phyloP scores from a whole-genome alignment of 2,113 vertebrate genomes.

The Malaclemys terrapin region DNA sequence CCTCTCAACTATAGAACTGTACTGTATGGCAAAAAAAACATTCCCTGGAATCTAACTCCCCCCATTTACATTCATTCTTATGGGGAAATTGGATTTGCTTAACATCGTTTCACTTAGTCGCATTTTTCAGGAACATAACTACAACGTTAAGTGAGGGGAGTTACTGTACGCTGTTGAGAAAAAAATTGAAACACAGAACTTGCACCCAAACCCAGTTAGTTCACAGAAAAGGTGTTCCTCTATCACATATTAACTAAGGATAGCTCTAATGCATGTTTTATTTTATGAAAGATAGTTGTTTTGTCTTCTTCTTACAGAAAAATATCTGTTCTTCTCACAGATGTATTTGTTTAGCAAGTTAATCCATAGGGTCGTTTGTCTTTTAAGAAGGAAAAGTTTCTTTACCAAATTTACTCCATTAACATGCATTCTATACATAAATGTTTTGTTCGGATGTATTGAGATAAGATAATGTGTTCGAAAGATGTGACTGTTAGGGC shows the following conservation, averaged over 20 bases:
- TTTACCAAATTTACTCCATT: neutral
- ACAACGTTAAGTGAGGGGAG: too few relatives aligned
- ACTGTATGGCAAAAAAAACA: too few relatives aligned
- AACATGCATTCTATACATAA: neutral
- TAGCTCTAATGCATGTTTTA: neutral
- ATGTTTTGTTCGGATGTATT: neutral
- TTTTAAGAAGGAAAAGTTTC: neutral
- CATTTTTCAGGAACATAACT: too few relatives aligned
- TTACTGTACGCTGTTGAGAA: neutral
- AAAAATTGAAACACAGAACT: neutral
- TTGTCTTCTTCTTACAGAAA: neutral
- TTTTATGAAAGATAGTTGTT: neutral
- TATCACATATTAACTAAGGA: neutral
- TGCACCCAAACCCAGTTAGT: neutral
- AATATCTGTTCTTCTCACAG: neutral
- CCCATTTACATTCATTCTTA: too few relatives aligned
- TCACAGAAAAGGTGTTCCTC: neutral
- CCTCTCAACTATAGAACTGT: too few relatives aligned
- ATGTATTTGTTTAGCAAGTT: neutral
- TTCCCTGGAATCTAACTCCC: too few relatives aligned
- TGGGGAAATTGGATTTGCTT: too few relatives aligned
- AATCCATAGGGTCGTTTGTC: neutral
- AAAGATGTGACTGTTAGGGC: neutral
- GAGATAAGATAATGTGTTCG: neutral
- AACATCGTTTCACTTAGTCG: too few relatives aligned